These are phyloP conservation scores for Dromococcyx pavoninus DNA, from an alignment of 2,797 vertebrate genomes.

Conservation along the genomic window DNA sequence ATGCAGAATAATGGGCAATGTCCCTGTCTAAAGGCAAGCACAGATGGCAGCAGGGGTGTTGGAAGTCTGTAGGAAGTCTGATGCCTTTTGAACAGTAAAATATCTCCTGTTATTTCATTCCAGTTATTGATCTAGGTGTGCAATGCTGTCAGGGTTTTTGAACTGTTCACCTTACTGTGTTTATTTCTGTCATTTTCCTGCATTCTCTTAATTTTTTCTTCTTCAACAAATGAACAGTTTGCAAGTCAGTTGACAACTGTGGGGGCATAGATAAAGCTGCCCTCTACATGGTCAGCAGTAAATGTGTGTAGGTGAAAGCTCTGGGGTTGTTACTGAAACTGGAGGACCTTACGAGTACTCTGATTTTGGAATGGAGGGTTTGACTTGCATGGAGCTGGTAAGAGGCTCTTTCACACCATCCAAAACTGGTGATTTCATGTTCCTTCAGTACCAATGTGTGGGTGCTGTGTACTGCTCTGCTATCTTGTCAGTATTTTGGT, in stretches of 20 bases:
- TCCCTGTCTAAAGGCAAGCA: background rate
- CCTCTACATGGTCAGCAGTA: rapidly evolving
- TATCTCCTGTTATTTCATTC: background rate
- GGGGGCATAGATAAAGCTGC: background rate
- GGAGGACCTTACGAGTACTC: background rate
- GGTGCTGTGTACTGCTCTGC: background rate
- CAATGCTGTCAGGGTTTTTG: background rate
- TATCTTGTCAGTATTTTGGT: background rate
- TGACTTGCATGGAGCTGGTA: background rate
- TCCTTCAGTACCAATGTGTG: background rate
- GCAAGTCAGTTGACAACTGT: background rate
- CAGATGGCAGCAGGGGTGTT: background rate
- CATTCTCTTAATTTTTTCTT: background rate
- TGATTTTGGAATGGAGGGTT: background rate
- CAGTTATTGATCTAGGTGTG: background rate
- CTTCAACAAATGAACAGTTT: background rate
- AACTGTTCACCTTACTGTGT: background rate
- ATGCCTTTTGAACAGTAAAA: background rate
- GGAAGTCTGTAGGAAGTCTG: background rate
- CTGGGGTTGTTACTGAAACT: background rate
- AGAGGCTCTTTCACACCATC: background rate
- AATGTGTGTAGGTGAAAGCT: background rate
- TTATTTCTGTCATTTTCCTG: background rate
- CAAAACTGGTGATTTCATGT: background rate
- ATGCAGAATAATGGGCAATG: background rate